These are phyloP conservation scores for Penaeus vannamei DNA, from an alignment of 1,140 invertebrate species.

Conservation along the genomic window DNA sequence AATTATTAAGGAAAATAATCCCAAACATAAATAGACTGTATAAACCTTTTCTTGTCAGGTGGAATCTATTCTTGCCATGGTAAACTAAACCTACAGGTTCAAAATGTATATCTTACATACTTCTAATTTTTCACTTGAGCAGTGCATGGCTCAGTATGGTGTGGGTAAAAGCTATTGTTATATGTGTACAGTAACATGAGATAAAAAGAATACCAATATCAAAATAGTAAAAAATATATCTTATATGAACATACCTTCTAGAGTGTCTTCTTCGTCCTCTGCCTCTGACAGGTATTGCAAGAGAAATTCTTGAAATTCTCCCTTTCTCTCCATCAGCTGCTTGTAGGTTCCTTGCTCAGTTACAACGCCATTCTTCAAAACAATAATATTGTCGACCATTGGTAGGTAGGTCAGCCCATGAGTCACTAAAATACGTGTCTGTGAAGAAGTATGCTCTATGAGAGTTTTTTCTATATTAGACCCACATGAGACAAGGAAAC, in stretches of 20 bases:
- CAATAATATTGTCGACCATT: slow-evolving; percentile 73
- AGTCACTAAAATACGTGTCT: slow-evolving; percentile 71
- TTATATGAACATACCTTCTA: slow-evolving; percentile 3
- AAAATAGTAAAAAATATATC: not conserved
- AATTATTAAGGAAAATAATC: too few relatives aligned
- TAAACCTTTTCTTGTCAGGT: too few relatives aligned
- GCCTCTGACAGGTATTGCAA: slow-evolving; percentile 69
- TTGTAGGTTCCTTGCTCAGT: slow-evolving; percentile 73
- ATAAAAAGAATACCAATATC: not conserved
- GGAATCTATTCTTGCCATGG: too few relatives aligned
- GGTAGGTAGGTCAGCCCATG: slow-evolving; percentile 72
- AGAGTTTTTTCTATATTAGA: too few relatives aligned
- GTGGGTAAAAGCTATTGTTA: too few relatives aligned
- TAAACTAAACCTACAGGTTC: too few relatives aligned
- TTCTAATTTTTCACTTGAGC: too few relatives aligned
- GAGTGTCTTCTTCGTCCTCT: slow-evolving; percentile 61
- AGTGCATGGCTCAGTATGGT: too few relatives aligned
- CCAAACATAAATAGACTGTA: too few relatives aligned
- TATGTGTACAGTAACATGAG: too few relatives aligned
- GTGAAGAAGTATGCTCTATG: not conserved
- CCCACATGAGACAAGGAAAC: not conserved
- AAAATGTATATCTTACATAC: too few relatives aligned
- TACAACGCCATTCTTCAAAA: slow-evolving; percentile 73
- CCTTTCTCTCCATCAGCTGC: slow-evolving; percentile 71
- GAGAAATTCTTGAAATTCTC: slow-evolving; percentile 72